Conservation (phyloP, 2,797 vertebrate species). For the Brachymystax lenok region DNA sequence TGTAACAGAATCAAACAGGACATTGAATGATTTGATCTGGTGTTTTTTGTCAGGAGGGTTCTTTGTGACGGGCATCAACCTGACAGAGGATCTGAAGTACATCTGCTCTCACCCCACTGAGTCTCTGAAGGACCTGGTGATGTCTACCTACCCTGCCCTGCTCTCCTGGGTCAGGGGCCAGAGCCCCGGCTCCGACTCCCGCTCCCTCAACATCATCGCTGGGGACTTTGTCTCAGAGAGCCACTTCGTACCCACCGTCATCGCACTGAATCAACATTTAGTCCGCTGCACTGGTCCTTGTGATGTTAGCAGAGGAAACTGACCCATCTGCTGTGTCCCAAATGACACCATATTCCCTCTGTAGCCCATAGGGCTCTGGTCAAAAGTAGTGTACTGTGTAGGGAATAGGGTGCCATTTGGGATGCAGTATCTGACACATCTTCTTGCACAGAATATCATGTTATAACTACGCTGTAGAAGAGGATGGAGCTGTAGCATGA, state of each 20-base stretch:
- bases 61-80: constrained; percentile 91
- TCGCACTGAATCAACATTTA: constrained; percentile 81
- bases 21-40: not conserved
- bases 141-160: constrained; percentile 79
- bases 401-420: not conserved
- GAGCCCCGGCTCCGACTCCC: constrained; percentile 72
- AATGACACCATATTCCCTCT: not conserved
- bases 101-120: constrained; percentile 82
- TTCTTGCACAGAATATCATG: constrained; percentile 16
- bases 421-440: too few species aligned
- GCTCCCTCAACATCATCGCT: constrained; percentile 88
- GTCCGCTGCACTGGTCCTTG: constrained; percentile 66
- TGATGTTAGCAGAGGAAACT: constrained; percentile 2
- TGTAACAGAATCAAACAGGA: not conserved
- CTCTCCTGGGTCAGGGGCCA: constrained; percentile 85
- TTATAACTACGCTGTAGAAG: not conserved
- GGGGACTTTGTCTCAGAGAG: constrained; percentile 87
- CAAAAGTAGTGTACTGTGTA: not conserved
- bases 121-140: constrained; percentile 86
- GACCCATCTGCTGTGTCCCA: not conserved
- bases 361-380: not conserved
- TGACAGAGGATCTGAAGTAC: constrained; percentile 86
- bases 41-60: constrained; percentile 77
- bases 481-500: not conserved
- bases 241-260: constrained; percentile 80